Evolutionary conservation across 1,140 invertebrate species (phyloP).

Genomic region (Eueides isabella): DNA sequence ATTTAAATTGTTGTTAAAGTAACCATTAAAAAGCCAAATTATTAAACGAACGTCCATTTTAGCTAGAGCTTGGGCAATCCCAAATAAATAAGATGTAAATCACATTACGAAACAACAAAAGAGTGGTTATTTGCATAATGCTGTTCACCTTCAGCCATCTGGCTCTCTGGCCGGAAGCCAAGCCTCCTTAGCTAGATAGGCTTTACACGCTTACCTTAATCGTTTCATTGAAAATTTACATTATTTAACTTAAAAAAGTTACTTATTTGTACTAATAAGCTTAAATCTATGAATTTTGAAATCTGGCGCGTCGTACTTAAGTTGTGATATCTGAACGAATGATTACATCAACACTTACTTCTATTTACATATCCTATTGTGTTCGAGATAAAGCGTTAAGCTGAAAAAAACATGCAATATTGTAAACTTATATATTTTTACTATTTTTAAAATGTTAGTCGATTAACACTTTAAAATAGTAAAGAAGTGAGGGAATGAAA

Average conservation of each 20-base stretch:
- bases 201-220: slow-evolving; percentile 16
- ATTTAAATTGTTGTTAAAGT: not conserved
- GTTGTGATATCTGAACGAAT: too few relatives aligned
- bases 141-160: slow-evolving; percentile 22
- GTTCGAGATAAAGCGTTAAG: too few relatives aligned
- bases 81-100: slow-evolving; percentile 35
- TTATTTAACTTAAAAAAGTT: not conserved
- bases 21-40: not conserved
- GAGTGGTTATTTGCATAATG: slow-evolving; percentile 31
- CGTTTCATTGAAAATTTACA: slow-evolving; percentile 10
- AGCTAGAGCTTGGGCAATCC: slow-evolving; percentile 10
- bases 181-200: slow-evolving; percentile 25
- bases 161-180: slow-evolving; percentile 24
- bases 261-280: not conserved
- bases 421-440: too few relatives aligned
- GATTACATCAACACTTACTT: too few relatives aligned
- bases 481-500: too few relatives aligned
- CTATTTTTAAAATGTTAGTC: too few relatives aligned
- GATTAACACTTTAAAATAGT: too few relatives aligned
- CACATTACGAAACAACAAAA: slow-evolving; percentile 28
- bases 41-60: not conserved
- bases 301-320: too few relatives aligned
- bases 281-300: too few relatives aligned
- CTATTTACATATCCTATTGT: too few relatives aligned
- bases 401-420: too few relatives aligned